Evolutionary conservation across 1,140 invertebrate species (phyloP), one percentile per base, ranked within the genome.

Genomic region (Bathynomus jamesi): DNA sequence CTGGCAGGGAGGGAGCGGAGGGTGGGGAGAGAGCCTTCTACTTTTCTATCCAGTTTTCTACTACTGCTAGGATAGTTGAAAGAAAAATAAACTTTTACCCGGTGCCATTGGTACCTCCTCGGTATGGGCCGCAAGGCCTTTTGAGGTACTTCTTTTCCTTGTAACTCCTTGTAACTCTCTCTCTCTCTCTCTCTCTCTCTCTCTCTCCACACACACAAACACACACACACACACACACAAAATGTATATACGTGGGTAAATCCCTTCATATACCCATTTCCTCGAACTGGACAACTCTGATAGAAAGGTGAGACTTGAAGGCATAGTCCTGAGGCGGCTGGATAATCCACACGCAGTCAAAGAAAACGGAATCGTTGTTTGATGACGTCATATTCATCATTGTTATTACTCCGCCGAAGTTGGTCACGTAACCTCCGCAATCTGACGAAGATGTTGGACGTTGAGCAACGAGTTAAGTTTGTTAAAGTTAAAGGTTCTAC

Each of bases 341-440:
- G 3, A 91, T 87, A 4, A 91, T 82, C 89, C 89, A 91, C 40
- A 90, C 85, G 78, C 89, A 91, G 78, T 91, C 89, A 74, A 88
- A 91, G 0, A 84, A 83, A 7, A 88, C 85, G 28, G 53, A 63
- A 53, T 60, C 65, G 4, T 13, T 65, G 3, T 28, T 10, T n/a
- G 21, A 4, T 8, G 3, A 7, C 0, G 76, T 63, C 89, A 90
- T 90, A 76, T 90, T 87, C 86, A 90, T 88, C 89, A 91, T 90
- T 8, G 89, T 90, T 28, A 91, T 91, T 11, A 87, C 86, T 0
- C 89, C 89, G 3, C 89, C 89, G 17, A 87, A 83, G 78, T 89
- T 89, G 63, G 88, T 87, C 3, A 90, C 89, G 79, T 87, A 87
- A 65, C 89, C 89, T 21, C 89, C 89, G 75, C 89, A 91, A 80